Conservation (phyloP, 2,888 invertebrate genomes). For the Proisotoma minuta region DNA sequence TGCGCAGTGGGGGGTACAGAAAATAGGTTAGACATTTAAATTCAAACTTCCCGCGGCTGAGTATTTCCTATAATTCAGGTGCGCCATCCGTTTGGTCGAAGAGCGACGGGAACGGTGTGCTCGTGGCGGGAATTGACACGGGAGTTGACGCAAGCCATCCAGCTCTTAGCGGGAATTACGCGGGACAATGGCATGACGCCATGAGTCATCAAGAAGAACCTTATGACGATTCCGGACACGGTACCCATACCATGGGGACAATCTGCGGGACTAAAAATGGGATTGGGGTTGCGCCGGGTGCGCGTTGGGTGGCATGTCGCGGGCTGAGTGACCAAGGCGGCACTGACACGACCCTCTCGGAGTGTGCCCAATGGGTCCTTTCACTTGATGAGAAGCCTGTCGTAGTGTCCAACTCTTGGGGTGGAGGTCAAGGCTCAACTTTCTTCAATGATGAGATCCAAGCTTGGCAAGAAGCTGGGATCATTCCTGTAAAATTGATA, state of each 20-base stretch:
- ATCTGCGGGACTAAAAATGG: background rate
- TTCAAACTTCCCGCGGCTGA: no score
- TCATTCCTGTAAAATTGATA: background rate
- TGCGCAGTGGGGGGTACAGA: background rate
- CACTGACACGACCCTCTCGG: background rate
- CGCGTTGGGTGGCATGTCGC: background rate
- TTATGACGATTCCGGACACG: conserved; percentile 1
- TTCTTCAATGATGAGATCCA: conserved; percentile 1
- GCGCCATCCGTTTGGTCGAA: background rate
- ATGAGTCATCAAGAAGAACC: background rate
- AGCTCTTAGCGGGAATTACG: background rate
- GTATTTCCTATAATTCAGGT: no score
- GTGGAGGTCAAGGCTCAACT: background rate
- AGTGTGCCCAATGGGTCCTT: background rate
- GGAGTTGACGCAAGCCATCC: background rate
- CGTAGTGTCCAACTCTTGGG: conserved; percentile 1
- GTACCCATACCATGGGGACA: conserved; percentile 1
- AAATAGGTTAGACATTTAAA: no score
- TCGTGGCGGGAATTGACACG: background rate
- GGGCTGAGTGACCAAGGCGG: background rate
- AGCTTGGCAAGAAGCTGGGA: background rate
- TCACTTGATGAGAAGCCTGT: background rate
- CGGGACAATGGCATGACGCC: background rate
- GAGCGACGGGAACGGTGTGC: background rate
- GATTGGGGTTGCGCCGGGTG: background rate